A percentile compares a stretch with the other conserved stretches of the same genome.
phyloP scores from a whole-genome alignment of 35 echinoderm and acorn worm species.

The Apostichopus japonicus region DNA sequence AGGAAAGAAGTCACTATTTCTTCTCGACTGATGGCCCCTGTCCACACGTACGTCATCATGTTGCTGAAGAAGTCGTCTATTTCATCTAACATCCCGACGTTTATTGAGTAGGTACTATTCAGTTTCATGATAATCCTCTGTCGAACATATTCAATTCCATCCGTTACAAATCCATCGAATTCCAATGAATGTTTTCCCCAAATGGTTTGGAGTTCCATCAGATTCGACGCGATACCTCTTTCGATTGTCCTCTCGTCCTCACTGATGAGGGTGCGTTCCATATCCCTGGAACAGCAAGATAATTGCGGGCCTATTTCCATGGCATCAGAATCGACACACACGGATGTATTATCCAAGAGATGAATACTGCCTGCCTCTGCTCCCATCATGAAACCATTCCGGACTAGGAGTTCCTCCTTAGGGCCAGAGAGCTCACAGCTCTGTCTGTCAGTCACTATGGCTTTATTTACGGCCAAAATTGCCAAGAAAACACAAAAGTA shows the following conservation, averaged over 20 bases:
- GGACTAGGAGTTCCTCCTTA: too few relatives aligned
- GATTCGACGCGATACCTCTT: neutral
- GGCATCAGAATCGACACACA: too few relatives aligned
- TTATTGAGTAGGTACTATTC: constrained; percentile 4
- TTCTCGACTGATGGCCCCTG: neutral
- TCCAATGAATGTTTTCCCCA: neutral
- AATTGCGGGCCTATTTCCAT: too few relatives aligned
- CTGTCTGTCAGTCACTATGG: too few relatives aligned
- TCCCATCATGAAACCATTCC: too few relatives aligned
- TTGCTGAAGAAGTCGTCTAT: neutral
- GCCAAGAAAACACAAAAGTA: too few relatives aligned
- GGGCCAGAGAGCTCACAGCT: too few relatives aligned
- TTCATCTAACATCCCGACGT: constrained; percentile 9
- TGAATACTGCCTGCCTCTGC: too few relatives aligned
- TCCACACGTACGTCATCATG: neutral
- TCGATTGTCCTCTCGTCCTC: neutral
- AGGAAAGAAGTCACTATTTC: constrained; percentile 1
- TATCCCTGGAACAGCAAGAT: too few relatives aligned
- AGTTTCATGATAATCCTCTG: neutral
- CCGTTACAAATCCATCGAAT: neutral
- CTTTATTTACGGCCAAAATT: too few relatives aligned
- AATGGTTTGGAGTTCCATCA: neutral
- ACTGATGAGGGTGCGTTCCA: neutral
- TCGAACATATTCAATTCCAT: neutral
- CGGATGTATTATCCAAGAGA: too few relatives aligned